Evolutionary conservation across 2,113 vertebrate genomes (phyloP).

Genomic region (Natator depressus): DNA sequence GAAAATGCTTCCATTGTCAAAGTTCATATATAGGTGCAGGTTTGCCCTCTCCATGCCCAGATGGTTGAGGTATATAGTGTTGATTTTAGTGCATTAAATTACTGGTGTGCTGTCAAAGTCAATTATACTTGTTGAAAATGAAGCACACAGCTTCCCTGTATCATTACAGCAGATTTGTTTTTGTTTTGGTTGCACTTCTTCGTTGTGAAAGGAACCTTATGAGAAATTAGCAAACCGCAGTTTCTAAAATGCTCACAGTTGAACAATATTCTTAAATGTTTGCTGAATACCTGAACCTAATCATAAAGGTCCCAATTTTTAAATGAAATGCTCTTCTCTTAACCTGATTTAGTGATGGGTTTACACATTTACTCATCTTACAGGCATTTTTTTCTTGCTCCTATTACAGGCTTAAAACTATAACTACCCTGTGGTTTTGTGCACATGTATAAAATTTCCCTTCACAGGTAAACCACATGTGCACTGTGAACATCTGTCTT

Average conservation of each 20-base stretch:
- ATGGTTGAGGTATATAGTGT: conserved; percentile 52
- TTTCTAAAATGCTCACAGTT: conserved; percentile 42
- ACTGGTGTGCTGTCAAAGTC: conserved; percentile 81
- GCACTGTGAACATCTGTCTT: neutral
- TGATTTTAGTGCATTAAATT: conserved; percentile 81
- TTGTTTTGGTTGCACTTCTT: conserved; percentile 71
- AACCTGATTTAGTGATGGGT: conserved; percentile 24
- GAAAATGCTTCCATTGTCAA: conserved; percentile 64
- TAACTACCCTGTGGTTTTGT: neutral
- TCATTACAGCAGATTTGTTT: conserved; percentile 68
- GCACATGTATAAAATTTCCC: conserved; percentile 8
- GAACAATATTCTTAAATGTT: conserved; percentile 48
- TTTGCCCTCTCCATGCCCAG: conserved; percentile 27
- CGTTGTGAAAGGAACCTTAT: conserved; percentile 68
- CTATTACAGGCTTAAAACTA: conserved; percentile 9
- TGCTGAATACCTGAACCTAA: conserved; percentile 1
- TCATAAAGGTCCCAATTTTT: conserved; percentile 41
- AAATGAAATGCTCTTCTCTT: conserved; percentile 54
- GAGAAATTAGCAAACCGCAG: conserved; percentile 58
- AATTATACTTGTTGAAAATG: conserved; percentile 76
- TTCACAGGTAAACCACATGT: conserved; percentile 10
- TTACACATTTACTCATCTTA: conserved; percentile 34
- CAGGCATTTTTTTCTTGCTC: neutral
- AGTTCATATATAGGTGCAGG: conserved; percentile 55
- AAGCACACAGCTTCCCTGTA: conserved; percentile 79